Evolutionary conservation across 1,140 invertebrate genomes (phyloP).

Genomic region (Drosophila albomicans): DNA sequence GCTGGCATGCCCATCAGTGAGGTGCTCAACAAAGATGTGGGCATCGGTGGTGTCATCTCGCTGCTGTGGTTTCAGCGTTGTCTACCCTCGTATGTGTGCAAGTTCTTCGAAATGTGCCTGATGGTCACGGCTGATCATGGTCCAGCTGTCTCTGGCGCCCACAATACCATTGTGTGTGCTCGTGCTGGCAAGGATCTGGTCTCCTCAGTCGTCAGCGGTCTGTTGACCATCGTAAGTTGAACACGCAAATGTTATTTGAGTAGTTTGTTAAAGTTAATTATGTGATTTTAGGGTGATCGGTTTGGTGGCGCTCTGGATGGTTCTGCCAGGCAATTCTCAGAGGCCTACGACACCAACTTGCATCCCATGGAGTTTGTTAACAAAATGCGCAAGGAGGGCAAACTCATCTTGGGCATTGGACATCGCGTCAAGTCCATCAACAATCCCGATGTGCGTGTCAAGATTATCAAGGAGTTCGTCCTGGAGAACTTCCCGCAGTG

Average conservation of each 20-base stretch:
- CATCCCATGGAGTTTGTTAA: conserved; percentile 99
- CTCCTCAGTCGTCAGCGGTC: conserved; percentile 97
- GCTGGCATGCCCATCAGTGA: conserved; percentile 99
- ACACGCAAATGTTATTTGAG: not conserved
- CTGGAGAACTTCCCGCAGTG: conserved; percentile 96
- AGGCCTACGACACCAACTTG: conserved; percentile 96
- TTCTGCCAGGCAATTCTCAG: conserved; percentile 97
- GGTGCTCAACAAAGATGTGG: conserved; percentile 94
- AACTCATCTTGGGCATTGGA: conserved; percentile 99
- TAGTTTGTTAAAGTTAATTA: not conserved
- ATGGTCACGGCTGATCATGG: conserved; percentile 99
- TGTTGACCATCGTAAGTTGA: conserved; percentile 97
- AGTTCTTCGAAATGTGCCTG: conserved; percentile 99
- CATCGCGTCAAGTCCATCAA: conserved; percentile 99
- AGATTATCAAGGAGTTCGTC: conserved; percentile 98
- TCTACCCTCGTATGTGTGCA: conserved; percentile 96
- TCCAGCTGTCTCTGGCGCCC: conserved; percentile 99
- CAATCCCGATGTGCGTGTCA: conserved; percentile 99
- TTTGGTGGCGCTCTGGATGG: conserved; percentile 99
- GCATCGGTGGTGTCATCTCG: conserved; percentile 98
- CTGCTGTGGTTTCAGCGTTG: conserved; percentile 99
- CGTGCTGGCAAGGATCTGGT: conserved; percentile 99
- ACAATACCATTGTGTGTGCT: conserved; percentile 99
- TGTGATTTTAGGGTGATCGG: conserved; percentile 92
- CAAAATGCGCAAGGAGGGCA: conserved; percentile 97